phyloP scores from a whole-genome alignment of 2,797 vertebrate genomes.

The Sebastes steindachneri region DNA sequence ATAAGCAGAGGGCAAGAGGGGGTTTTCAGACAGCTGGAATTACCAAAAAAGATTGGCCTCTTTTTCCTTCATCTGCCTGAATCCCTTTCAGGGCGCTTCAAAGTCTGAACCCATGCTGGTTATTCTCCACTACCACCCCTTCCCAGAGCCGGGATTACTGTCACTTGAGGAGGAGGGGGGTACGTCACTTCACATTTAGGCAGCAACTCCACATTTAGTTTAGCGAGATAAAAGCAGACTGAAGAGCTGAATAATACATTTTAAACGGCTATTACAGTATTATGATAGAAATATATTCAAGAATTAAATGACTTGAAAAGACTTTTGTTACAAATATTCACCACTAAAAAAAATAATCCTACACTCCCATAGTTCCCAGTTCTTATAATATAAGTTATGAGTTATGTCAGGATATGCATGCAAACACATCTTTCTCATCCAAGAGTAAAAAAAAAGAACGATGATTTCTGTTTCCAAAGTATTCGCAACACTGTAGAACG shows the following conservation, averaged over 20 bases:
- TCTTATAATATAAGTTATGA: neutral
- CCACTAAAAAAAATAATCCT: neutral
- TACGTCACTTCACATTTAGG: conserved; percentile 56
- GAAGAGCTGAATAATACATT: conserved; percentile 40
- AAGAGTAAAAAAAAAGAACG: neutral
- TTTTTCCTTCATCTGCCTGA: conserved; percentile 55
- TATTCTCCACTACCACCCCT: conserved; percentile 36
- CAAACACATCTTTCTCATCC: neutral
- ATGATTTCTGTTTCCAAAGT: neutral
- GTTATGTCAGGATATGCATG: neutral
- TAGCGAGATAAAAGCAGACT: conserved; percentile 38
- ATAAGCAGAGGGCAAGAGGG: conserved; percentile 39
- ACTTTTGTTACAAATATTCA: neutral
- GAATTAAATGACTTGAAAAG: neutral
- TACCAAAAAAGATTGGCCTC: conserved; percentile 52
- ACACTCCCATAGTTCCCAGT: neutral
- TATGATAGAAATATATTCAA: conserved; percentile 1
- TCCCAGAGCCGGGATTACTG: conserved; percentile 67
- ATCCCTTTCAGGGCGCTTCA: conserved; percentile 53
- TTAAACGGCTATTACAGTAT: neutral
- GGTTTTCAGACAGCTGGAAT: conserved; percentile 59
- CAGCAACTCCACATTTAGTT: conserved; percentile 44
- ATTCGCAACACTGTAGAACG: rapidly evolving
- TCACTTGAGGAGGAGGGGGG: conserved; percentile 55
- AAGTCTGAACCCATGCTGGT: conserved; percentile 68